phyloP scores from a whole-genome alignment of 2,888 invertebrate species.

The Anthrax anthrax region DNA sequence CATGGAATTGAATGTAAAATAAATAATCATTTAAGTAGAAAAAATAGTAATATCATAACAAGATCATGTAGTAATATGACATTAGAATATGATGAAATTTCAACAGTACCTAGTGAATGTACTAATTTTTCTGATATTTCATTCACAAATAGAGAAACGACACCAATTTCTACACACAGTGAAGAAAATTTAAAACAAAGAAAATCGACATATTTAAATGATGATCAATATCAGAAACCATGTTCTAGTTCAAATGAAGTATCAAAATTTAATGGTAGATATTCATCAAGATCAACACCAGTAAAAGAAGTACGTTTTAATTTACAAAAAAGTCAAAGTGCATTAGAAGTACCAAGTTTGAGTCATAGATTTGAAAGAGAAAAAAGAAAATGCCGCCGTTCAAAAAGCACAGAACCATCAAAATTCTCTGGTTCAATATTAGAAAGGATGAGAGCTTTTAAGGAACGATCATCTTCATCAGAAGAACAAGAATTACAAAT shows the following conservation, averaged over 20 bases:
- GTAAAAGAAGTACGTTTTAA: slow-evolving; percentile 11
- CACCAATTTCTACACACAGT: slow-evolving; percentile 5
- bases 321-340: slow-evolving; percentile 14
- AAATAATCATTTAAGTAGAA: neutral
- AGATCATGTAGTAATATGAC: neutral
- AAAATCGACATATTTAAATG: neutral
- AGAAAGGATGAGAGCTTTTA: slow-evolving; percentile 29
- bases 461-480: slow-evolving; percentile 25
- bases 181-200: slow-evolving; percentile 13
- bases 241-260: neutral
- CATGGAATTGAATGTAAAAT: slow-evolving; percentile 11
- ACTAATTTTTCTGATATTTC: neutral
- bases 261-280: neutral
- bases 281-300: slow-evolving; percentile 1
- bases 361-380: slow-evolving; percentile 14
- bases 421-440: slow-evolving; percentile 25
- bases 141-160: neutral
- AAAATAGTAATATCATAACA: neutral
- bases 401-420: slow-evolving; percentile 20
- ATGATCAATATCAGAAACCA: neutral
- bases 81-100: neutral
- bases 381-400: slow-evolving; percentile 27
- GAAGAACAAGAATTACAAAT: slow-evolving; percentile 21
- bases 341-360: slow-evolving; percentile 4
- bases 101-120: neutral